Evolutionary conservation across 2,797 vertebrate species (phyloP).

Genomic region (Chaetophractus vellerosus): DNA sequence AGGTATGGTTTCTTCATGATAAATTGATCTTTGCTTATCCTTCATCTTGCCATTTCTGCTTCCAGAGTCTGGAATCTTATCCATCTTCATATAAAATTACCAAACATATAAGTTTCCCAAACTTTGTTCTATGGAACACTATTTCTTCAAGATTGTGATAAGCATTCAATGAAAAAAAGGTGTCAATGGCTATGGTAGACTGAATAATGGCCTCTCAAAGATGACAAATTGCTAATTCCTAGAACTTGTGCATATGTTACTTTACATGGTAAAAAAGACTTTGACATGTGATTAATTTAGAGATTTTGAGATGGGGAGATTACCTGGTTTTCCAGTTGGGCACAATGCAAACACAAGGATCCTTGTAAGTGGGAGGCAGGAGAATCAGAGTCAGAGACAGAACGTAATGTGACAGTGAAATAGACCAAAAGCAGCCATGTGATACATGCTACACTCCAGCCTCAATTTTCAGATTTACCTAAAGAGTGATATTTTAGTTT

Average conservation of each 20-base stretch:
- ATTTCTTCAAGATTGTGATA: neutral
- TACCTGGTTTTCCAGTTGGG: neutral
- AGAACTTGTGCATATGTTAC: neutral
- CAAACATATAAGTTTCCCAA: neutral
- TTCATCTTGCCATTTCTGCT: neutral
- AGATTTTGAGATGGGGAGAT: neutral
- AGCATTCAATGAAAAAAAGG: neutral
- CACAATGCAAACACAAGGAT: neutral
- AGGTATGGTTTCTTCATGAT: neutral
- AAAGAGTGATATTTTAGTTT: too few species aligned
- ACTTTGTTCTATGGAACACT: neutral
- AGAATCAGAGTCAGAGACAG: neutral
- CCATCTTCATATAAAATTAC: neutral
- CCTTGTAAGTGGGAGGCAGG: neutral
- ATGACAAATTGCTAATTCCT: neutral
- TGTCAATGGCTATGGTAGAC: neutral
- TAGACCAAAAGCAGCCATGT: too few species aligned
- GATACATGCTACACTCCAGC: too few species aligned
- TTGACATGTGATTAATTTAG: neutral
- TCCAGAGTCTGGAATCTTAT: neutral
- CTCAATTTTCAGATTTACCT: too few species aligned
- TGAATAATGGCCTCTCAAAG: neutral
- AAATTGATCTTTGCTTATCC: neutral
- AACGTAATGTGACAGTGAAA: neutral
- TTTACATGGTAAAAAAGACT: neutral